Evolutionary conservation across 2,888 invertebrate species (phyloP), one percentile per base, ranked within the genome.

Genomic region (Desoria tigrina): DNA sequence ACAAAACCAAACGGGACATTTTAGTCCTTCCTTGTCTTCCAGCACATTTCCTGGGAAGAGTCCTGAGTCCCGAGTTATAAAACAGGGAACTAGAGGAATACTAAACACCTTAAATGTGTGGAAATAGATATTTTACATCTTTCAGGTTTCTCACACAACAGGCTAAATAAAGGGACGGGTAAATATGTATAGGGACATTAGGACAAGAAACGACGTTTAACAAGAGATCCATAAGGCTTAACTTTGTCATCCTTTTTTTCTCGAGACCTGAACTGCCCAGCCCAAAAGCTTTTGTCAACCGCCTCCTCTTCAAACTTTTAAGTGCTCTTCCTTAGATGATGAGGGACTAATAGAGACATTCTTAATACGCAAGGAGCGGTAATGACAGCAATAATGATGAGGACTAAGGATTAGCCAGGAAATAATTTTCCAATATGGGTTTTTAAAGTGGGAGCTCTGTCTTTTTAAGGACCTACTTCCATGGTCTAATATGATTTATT

Each of bases 321-420:
- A 45, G 45, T 45, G 45, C 45, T 21, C 45, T 45, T 21, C 45
- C 21, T 45, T 9, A 45, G 21, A 45, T 21, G n/a, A 45, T 9
- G 21, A 45, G 45, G 16, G 45, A 21, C 45, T 45, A 45, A 45
- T 45, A 45, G 45, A 45, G 45, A 45, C n/a, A 45, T 45, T 45
- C 45, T 18, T 16, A 45, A 45, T 18, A 21, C 16, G 9, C 6
- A 11, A 16, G 45, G 45, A 45, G 21, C n/a, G n/a, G n/a, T n/a
- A 39, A 39, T 39, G 39, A 9, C 16, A 39, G 39, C 39, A 11
- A 39, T 18, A 45, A 16, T 45, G n/a, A 18, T 18, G 45, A 45
- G 45, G 4, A 45, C 6, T 45, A 45, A 45, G 21, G 16, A 45
- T 18, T 45, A 45, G n/a, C 45, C 6, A 21, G 45, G 6, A 45